phyloP scores from a whole-genome alignment of 2,888 invertebrate species.

The Odontocolon sp. region DNA sequence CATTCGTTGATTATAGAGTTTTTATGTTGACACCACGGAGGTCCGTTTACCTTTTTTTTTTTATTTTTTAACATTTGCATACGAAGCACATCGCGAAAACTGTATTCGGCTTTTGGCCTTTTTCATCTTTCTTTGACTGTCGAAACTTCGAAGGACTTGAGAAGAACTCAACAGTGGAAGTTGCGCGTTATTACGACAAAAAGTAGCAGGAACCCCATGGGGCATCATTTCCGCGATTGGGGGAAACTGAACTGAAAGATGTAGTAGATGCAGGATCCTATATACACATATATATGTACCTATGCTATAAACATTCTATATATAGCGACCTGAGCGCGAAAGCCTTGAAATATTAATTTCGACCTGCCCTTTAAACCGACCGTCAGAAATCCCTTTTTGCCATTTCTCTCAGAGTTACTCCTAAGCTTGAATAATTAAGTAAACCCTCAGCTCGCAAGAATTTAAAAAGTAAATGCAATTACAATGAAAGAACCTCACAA shows the following conservation, averaged over 20 bases:
- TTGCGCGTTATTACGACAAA: no score
- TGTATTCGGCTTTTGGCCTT: no score
- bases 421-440: slow-evolving; percentile 6
- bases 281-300: not conserved
- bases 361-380: not conserved
- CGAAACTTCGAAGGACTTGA: no score
- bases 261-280: not conserved
- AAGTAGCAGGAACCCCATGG: no score
- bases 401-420: not conserved
- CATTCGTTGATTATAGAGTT: no score
- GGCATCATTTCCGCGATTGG: slow-evolving; percentile 4
- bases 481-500: not conserved
- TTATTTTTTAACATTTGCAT: no score
- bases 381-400: not conserved
- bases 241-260: not conserved
- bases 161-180: no score
- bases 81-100: no score
- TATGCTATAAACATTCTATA: not conserved
- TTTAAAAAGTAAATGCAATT: slow-evolving; percentile 7
- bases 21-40: no score
- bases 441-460: not conserved
- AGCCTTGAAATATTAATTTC: slow-evolving; percentile 30
- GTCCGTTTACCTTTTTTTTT: no score
- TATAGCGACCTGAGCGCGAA: not conserved
- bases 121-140: no score